phyloP scores from a whole-genome alignment of 2,888 invertebrate genomes.

The Netelia virgata region DNA sequence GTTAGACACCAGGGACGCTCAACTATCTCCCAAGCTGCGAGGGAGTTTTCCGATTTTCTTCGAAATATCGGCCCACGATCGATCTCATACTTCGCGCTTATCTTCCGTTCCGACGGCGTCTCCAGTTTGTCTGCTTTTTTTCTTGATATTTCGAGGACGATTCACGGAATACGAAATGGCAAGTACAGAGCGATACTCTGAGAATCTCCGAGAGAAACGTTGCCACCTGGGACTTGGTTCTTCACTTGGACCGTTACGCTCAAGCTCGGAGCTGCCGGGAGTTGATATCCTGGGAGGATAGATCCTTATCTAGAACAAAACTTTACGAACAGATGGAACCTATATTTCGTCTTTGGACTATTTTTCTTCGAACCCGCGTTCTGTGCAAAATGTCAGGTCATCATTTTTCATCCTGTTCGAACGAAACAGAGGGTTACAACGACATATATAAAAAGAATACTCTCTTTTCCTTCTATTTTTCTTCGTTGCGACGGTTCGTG shows the following conservation, averaged over 20 bases:
- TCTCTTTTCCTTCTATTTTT: conserved; percentile 41
- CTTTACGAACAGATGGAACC: background rate
- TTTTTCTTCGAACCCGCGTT: conserved; percentile 51
- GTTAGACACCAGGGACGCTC: conserved; percentile 56
- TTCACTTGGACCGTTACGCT: conserved; percentile 13
- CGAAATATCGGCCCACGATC: background rate
- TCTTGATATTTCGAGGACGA: conserved; percentile 1
- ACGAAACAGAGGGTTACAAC: background rate
- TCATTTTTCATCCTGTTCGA: conserved; percentile 28
- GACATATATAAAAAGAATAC: background rate
- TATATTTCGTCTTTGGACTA: conserved; percentile 17
- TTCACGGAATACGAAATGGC: background rate
- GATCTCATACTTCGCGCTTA: conserved; percentile 31
- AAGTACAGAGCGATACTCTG: background rate
- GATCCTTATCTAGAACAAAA: background rate
- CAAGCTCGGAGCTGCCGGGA: no score
- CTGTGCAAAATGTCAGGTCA: conserved; percentile 28
- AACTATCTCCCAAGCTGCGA: conserved; percentile 1
- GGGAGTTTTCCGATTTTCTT: background rate
- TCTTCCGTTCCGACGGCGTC: background rate
- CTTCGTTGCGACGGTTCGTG: conserved; percentile 13
- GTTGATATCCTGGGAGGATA: no score
- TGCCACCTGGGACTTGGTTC: conserved; percentile 35
- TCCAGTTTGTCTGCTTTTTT: conserved; percentile 16
- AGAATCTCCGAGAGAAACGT: conserved; percentile 33